Conservation (phyloP, 2,888 invertebrate species). For the Rhagophthalmus giganteus region DNA sequence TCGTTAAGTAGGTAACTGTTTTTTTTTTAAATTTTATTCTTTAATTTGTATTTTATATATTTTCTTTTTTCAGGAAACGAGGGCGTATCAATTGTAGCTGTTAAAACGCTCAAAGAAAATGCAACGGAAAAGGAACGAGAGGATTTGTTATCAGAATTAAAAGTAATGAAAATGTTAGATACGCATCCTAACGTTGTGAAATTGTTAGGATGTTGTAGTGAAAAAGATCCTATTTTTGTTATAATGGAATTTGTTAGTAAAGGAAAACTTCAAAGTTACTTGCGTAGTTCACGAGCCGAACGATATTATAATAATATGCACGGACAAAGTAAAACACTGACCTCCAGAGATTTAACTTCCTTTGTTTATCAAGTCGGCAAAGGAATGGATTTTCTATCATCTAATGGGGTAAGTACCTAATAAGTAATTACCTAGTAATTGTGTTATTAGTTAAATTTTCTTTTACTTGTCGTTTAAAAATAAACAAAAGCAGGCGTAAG, state of each 20-base stretch:
- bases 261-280: constrained; percentile 87
- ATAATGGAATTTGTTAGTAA: constrained; percentile 89
- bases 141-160: constrained; percentile 84
- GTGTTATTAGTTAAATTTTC: too few relatives aligned
- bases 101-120: constrained; percentile 92
- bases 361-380: constrained; percentile 90
- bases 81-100: constrained; percentile 82
- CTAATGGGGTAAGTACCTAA: constrained; percentile 79
- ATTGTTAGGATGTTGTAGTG: constrained; percentile 86
- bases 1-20: too few relatives aligned
- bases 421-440: too few relatives aligned
- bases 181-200: constrained; percentile 90
- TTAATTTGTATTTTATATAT: too few relatives aligned
- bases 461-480: too few relatives aligned
- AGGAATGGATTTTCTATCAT: constrained; percentile 85
- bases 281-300: constrained; percentile 83
- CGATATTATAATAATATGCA: constrained; percentile 79
- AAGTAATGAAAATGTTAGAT: constrained; percentile 90
- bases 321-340: constrained; percentile 75
- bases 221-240: constrained; percentile 87
- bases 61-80: constrained; percentile 63
- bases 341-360: constrained; percentile 83
- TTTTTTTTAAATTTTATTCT: too few relatives aligned
- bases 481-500: too few relatives aligned
- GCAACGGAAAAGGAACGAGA: constrained; percentile 84